Evolutionary conservation across 2,113 vertebrate genomes (phyloP), one percentile per base, ranked within the genome.

Genomic region (Tachuris rubrigastra): DNA sequence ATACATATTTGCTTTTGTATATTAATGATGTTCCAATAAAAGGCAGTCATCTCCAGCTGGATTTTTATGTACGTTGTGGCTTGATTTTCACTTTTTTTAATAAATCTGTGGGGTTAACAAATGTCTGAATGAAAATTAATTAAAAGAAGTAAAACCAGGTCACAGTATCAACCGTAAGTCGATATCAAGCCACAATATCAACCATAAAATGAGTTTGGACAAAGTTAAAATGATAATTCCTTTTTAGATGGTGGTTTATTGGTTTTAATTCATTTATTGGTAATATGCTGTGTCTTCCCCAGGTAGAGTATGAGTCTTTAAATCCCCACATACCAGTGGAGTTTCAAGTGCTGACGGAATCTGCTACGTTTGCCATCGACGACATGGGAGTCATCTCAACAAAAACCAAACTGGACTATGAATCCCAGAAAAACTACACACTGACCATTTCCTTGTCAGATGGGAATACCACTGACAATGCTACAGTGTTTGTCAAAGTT

Each of bases 381-480:
- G 2, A 14, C 15, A 44, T 25, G 1, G 98, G 98, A 76, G 75
- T 90, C 30, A 91, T 98, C 37, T 94, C 50, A 8, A 97, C 98
- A 31, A 95, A 19, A 67, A 47, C 59, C 33, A 96, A 93, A 80
- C 97, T 98, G 15, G 97, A 98, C 93, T 97, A 96, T 2, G 98
- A 98, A 68, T 92, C 79, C 12, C 95, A 85, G 23, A 96, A 85
- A 11, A 97, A 81, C 76, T 98, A 98, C 87, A 93, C 77, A 1
- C 93, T 98, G 53, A 60, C 14, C 5, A 91, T 98, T 49, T 98
- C 98, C 52, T 91, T 98, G 88, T 96, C 98, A 23, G 98, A 98
- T 25, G 98, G 98, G 19, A 73, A 10, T 12, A 2, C 37, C 47
- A 14, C 5, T 47, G 97, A 98, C 81, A 92, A 74, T 10, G 96